Conservation (phyloP, 2,797 vertebrate genomes). For the Sebastes aleutianus region DNA sequence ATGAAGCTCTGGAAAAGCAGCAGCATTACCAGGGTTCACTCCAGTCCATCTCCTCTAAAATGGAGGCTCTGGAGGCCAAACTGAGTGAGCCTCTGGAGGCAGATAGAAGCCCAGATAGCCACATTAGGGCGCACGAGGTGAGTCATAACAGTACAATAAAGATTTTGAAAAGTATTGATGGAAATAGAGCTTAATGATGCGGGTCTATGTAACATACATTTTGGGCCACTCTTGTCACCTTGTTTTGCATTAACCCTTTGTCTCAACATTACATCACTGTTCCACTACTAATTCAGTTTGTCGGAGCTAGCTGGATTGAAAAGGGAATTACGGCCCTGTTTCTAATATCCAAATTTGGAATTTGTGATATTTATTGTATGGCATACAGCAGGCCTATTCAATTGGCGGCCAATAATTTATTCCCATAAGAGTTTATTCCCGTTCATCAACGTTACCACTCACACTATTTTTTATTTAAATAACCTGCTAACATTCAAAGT, state of each 20-base stretch:
- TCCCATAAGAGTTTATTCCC: too few species aligned
- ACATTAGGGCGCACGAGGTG: constrained; percentile 93
- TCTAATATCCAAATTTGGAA: neutral
- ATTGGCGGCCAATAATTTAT: too few species aligned
- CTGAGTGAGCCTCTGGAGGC: constrained; percentile 87
- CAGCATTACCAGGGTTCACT: constrained; percentile 95
- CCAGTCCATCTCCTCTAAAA: constrained; percentile 95
- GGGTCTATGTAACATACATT: neutral
- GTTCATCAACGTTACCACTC: too few species aligned
- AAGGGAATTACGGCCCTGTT: neutral
- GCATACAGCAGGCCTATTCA: neutral
- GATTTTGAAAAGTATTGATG: neutral
- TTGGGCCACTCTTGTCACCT: neutral
- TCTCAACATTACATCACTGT: neutral
- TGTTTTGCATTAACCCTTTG: neutral
- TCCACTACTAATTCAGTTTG: neutral
- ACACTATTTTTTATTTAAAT: too few species aligned
- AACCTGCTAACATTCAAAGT: fast-evolving
- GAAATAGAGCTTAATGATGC: neutral
- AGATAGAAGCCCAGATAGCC: constrained; percentile 88
- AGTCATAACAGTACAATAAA: constrained; percentile 4
- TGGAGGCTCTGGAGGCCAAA: constrained; percentile 91
- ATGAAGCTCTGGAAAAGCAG: constrained; percentile 95
- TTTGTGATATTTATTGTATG: neutral
- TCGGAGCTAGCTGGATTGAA: neutral